A percentile compares a stretch with the other conserved stretches of the same genome.
These are phyloP conservation scores for Austrolebias charrua DNA, from an alignment of 2,797 vertebrate species.

Conservation along the genomic window DNA sequence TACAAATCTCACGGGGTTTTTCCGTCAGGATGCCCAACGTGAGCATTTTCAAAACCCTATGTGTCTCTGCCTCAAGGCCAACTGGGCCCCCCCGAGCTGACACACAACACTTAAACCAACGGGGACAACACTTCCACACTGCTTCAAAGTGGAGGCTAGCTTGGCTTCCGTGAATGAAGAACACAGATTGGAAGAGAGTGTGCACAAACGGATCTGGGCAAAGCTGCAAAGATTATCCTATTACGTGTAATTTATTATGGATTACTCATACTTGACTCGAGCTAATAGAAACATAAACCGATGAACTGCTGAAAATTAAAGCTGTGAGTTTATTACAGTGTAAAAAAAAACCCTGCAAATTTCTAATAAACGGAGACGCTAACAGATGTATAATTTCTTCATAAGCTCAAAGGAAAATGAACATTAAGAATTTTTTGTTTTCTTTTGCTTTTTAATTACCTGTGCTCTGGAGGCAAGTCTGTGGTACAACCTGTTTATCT, in stretches of 20 bases:
- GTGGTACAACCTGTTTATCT: neutral
- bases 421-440: neutral
- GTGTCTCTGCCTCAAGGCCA: conserved; percentile 59
- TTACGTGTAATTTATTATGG: conserved; percentile 42
- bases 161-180: conserved; percentile 36
- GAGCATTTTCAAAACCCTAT: conserved; percentile 55
- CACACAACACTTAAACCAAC: conserved; percentile 57
- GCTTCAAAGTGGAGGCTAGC: conserved; percentile 45
- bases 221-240: conserved; percentile 34
- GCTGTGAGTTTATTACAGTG: conserved; percentile 20
- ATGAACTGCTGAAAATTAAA: conserved; percentile 24
- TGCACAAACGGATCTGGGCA: conserved; percentile 31
- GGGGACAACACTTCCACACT: conserved; percentile 49
- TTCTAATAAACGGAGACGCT: neutral
- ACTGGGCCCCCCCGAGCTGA: conserved; percentile 37
- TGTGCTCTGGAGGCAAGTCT: neutral
- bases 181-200: conserved; percentile 22
- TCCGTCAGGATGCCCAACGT: conserved; percentile 58
- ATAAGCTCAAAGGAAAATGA: neutral
- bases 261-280: conserved; percentile 38
- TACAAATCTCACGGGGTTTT: conserved; percentile 59
- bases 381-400: neutral
- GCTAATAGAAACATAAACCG: conserved; percentile 26
- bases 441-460: conserved; percentile 5
- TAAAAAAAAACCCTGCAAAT: neutral